Evolutionary conservation across 2,888 invertebrate genomes (phyloP).

Genomic region (Pachymerium ferrugineum): DNA sequence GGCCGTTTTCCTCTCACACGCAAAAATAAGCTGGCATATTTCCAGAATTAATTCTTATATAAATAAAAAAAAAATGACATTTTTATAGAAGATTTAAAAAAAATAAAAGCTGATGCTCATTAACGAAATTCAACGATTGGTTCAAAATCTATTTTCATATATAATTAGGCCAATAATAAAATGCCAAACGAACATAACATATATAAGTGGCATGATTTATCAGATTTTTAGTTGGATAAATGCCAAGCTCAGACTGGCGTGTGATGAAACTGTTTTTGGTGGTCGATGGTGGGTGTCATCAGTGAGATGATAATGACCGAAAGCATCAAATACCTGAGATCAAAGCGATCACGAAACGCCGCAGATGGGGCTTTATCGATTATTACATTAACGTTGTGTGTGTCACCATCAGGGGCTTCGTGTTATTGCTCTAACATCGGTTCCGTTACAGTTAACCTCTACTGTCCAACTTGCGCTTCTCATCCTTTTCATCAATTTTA

Average conservation of each 20-base stretch:
- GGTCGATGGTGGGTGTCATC: slow-evolving; percentile 6
- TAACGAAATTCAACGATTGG: not conserved
- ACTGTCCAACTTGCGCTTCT: no score
- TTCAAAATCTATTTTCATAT: no score
- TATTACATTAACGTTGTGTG: not conserved
- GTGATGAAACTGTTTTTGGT: not conserved
- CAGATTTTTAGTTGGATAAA: not conserved
- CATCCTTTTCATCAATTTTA: not conserved
- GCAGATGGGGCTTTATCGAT: not conserved
- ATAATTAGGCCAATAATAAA: not conserved
- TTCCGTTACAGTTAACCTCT: not conserved
- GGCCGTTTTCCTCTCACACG: no score
- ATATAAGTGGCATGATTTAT: not conserved
- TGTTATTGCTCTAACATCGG: no score
- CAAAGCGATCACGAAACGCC: not conserved
- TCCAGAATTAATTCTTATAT: no score
- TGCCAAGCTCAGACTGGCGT: not conserved
- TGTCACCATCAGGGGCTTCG: not conserved
- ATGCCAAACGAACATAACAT: not conserved
- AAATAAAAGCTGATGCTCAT: not conserved
- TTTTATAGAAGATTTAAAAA: not conserved
- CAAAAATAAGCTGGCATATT: not conserved
- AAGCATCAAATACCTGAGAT: slow-evolving; percentile 6
- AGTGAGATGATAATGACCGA: not conserved
- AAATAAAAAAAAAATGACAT: not conserved